phyloP scores from a whole-genome alignment of 2,888 invertebrate species.

The Achlya flavicornis region DNA sequence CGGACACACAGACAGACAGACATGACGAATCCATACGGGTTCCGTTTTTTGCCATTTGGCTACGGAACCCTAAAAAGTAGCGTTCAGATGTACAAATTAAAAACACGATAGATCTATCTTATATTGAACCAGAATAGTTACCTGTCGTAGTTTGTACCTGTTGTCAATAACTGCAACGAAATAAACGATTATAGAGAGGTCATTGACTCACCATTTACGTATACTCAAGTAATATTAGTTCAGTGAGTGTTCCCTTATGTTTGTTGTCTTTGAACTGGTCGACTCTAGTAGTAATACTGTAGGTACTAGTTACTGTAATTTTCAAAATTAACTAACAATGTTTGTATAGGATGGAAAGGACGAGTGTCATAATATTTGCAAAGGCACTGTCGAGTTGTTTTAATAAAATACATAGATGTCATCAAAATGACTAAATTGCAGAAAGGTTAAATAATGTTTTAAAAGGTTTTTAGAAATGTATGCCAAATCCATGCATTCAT shows the following conservation, averaged over 20 bases:
- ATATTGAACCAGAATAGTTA: not conserved
- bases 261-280: not conserved
- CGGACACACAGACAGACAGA: too few species aligned
- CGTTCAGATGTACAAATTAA: not conserved
- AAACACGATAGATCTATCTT: not conserved
- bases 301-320: not conserved
- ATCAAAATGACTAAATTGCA: not conserved
- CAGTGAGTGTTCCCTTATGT: not conserved
- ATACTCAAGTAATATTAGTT: not conserved
- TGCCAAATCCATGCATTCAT: too few species aligned
- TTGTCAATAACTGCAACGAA: too few species aligned
- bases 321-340: constrained; percentile 4
- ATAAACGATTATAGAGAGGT: constrained; percentile 1
- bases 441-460: not conserved
- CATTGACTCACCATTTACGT: not conserved
- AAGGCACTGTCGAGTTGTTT: not conserved
- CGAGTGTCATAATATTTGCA: not conserved
- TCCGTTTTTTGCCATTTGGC: too few species aligned
- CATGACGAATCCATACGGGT: too few species aligned
- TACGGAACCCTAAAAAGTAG: too few species aligned
- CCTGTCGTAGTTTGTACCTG: too few species aligned
- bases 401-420: not conserved
- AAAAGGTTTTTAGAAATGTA: not conserved
- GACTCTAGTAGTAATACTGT: not conserved
- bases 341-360: constrained; percentile 7